phyloP scores from a whole-genome alignment of 2,888 invertebrate species.

The Masnerella sp. region DNA sequence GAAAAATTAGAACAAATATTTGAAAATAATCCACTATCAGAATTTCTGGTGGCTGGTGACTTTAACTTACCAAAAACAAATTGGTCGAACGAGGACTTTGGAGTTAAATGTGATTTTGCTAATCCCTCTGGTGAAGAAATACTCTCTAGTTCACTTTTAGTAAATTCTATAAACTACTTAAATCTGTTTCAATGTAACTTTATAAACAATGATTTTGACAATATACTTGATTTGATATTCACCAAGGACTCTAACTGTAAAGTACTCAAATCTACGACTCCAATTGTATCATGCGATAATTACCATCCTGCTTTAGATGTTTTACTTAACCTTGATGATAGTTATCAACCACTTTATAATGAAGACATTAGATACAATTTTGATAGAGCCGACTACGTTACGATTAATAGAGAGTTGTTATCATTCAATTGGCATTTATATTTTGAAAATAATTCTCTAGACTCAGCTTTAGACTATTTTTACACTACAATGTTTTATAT shows the following conservation, averaged over 20 bases:
- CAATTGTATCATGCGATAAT: not conserved
- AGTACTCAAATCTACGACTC: not conserved
- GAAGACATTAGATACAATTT: constrained; percentile 1
- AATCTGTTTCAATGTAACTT: not conserved
- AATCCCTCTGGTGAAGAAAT: not conserved
- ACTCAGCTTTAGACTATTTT: not conserved
- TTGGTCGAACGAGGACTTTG: not conserved
- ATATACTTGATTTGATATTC: not conserved
- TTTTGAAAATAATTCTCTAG: not conserved
- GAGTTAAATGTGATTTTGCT: not conserved
- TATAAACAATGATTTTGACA: not conserved
- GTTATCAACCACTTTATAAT: not conserved
- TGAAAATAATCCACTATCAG: not conserved
- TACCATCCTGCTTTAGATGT: not conserved
- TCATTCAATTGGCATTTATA: not conserved
- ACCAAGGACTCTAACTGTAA: not conserved
- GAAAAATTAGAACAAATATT: not conserved
- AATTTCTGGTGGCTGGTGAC: not conserved
- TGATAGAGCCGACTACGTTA: not conserved
- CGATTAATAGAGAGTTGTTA: not conserved
- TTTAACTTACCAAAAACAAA: not conserved
- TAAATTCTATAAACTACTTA: not conserved
- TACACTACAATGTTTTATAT: not conserved
- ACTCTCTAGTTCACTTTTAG: not conserved
- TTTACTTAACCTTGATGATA: not conserved